Evolutionary conservation across 2,797 vertebrate species (phyloP).

Genomic region (Moxostoma hubbsi): DNA sequence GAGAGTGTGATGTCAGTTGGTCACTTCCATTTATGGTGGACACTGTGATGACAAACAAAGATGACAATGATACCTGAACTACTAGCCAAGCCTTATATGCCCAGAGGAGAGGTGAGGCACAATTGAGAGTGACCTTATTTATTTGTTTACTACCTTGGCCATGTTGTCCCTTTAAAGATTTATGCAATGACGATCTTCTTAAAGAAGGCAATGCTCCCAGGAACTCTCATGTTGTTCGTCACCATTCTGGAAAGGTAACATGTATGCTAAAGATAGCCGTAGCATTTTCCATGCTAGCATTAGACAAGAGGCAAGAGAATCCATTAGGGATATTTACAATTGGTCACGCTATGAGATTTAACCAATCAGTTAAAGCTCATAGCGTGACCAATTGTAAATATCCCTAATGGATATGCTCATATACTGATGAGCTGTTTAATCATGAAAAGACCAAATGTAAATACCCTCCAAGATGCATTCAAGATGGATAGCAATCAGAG

Average conservation of each 20-base stretch:
- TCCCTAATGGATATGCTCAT: no score
- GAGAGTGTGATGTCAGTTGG: slow-evolving; percentile 20
- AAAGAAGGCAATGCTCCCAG: slow-evolving; percentile 46
- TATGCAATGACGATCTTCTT: slow-evolving; percentile 6
- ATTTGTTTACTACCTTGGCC: slow-evolving; percentile 15
- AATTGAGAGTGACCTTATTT: slow-evolving; percentile 15
- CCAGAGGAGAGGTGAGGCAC: slow-evolving; percentile 11
- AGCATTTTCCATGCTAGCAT: not conserved
- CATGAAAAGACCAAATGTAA: no score
- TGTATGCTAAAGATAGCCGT: slow-evolving; percentile 12
- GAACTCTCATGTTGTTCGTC: slow-evolving; percentile 27
- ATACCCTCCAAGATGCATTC: no score
- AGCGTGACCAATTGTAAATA: no score
- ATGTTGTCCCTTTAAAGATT: slow-evolving; percentile 21
- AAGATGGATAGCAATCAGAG: no score
- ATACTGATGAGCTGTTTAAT: no score
- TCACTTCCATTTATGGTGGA: slow-evolving; percentile 25
- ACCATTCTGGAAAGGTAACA: not conserved
- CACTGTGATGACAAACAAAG: slow-evolving; percentile 24
- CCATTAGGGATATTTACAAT: no score
- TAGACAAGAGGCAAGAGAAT: no score
- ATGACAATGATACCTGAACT: slow-evolving; percentile 35
- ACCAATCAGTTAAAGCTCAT: no score
- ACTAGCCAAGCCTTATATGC: slow-evolving; percentile 29
- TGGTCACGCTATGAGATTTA: no score